Evolutionary conservation across 2,888 invertebrate genomes (phyloP), one percentile per base, ranked within the genome.

Genomic region (Hydrotaea cyrtoneurina): DNA sequence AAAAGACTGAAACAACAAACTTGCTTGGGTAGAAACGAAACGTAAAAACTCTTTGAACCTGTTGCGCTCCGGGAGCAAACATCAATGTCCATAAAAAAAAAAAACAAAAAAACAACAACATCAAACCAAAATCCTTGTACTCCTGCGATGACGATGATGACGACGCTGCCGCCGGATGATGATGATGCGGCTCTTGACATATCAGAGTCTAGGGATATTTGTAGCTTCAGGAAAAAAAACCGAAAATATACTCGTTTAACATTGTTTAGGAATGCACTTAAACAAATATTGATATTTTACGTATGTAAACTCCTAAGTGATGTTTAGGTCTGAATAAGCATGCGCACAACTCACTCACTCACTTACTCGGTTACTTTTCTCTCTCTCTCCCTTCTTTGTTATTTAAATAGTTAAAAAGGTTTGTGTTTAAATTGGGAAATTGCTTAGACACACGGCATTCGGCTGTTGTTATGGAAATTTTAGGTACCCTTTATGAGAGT

Each of bases 31-130:
- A n/a, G n/a, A n/a, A n/a, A n/a, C n/a, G 31, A 31, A 15, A 31
- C 80, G 73, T 69, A 83, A 76, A 87, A 87, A 89, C 88, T 89
- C 89, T 90, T 89, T 90, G 89, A 90, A 89, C 89, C 87, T 89
- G 87, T 88, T 87, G 87, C 87, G 86, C 87, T 19, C 82, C 17
- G 31, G 36, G 10, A 74, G 53, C 50, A 83, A 76, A 78, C 76
- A n/a, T n/a, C n/a, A n/a, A n/a, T n/a, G n/a, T n/a, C n/a, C n/a
- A n/a, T n/a, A n/a, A n/a, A n/a, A n/a, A n/a, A n/a, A n/a, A 79
- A 31, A 31, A 31, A 31, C 82, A 77, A 80, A 78, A 78, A 78
- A 62, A 64, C 39, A 77, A 66, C 53, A 71, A 76, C 66, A 83
- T 17, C 43, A 83, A 77, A 78, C 26, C 77, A 77, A 81, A 75